Evolutionary conservation across 2,888 invertebrate species (phyloP).

Genomic region (Empis livida): DNA sequence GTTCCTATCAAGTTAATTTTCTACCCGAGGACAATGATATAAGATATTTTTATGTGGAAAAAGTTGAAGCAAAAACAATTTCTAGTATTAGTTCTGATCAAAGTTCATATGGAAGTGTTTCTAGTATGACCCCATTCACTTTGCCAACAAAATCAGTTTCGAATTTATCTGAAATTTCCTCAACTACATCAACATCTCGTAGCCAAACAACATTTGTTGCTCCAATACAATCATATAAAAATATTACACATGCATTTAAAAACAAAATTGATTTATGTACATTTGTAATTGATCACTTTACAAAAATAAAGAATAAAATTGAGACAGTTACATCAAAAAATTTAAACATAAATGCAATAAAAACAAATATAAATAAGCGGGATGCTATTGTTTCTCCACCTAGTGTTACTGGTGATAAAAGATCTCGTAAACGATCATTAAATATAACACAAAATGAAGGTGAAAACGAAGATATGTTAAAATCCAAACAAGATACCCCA

Average conservation of each 20-base stretch:
- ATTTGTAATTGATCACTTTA: slow-evolving; percentile 18
- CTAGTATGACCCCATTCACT: slow-evolving; percentile 10
- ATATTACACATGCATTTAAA: slow-evolving; percentile 11
- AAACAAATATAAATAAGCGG: slow-evolving; percentile 1
- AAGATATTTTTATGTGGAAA: slow-evolving; percentile 14
- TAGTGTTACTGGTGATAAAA: slow-evolving; percentile 11
- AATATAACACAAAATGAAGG: slow-evolving; percentile 13
- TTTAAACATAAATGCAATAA: slow-evolving; percentile 1
- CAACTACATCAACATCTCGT: slow-evolving; percentile 10
- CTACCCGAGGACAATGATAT: slow-evolving; percentile 15
- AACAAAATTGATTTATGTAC: slow-evolving; percentile 15
- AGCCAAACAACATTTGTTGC: slow-evolving; percentile 10
- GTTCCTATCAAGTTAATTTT: slow-evolving; percentile 14
- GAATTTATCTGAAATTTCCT: slow-evolving; percentile 5
- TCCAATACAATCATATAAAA: slow-evolving; percentile 4
- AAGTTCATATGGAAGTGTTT: slow-evolving; percentile 15
- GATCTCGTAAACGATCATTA: slow-evolving; percentile 9
- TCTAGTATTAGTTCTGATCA: slow-evolving; percentile 8
- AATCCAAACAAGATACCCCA: slow-evolving; percentile 9
- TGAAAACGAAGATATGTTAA: slow-evolving; percentile 13
- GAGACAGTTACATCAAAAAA: slow-evolving; percentile 7
- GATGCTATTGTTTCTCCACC: slow-evolving; percentile 2
- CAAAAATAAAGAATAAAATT: slow-evolving; percentile 13
- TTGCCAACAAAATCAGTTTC: slow-evolving; percentile 9
- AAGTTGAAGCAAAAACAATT: slow-evolving; percentile 8